phyloP scores from a whole-genome alignment of 2,888 invertebrate genomes.

The Tiliacea aurago region DNA sequence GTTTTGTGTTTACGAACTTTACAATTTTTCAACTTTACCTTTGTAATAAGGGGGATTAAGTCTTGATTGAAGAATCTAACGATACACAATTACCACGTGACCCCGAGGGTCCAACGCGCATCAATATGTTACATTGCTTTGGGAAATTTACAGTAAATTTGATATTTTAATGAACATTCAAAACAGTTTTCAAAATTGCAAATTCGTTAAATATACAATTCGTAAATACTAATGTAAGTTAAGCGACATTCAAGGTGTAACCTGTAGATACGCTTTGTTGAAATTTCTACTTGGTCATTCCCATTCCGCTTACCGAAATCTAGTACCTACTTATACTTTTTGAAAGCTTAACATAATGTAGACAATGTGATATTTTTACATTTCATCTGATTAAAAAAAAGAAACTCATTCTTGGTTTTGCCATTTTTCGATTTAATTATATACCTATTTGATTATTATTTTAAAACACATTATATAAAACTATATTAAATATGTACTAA shows the following conservation, averaged over 20 bases:
- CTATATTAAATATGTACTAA: conserved; percentile 65
- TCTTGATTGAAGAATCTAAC: background rate
- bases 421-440: conserved; percentile 63
- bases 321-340: background rate
- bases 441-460: conserved; percentile 64
- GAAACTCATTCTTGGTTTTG: conserved; percentile 50
- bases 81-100: background rate
- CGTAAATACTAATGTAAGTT: background rate
- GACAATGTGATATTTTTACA: conserved; percentile 61
- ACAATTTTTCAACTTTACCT: no score
- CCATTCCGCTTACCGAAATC: conserved; percentile 18
- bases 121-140: background rate
- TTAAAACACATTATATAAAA: conserved; percentile 61
- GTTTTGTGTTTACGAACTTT: no score
- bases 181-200: background rate
- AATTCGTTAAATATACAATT: background rate
- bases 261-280: background rate
- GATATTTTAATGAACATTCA: background rate
- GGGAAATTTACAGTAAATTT: background rate
- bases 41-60: no score
- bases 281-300: background rate
- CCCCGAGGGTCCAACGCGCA: background rate
- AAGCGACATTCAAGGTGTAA: background rate
- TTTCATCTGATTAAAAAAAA: conserved; percentile 50
- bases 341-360: conserved; percentile 41